Base-by-base conservation (phyloP, 1,140 invertebrate species). In the Bombus waltoni region DNA sequence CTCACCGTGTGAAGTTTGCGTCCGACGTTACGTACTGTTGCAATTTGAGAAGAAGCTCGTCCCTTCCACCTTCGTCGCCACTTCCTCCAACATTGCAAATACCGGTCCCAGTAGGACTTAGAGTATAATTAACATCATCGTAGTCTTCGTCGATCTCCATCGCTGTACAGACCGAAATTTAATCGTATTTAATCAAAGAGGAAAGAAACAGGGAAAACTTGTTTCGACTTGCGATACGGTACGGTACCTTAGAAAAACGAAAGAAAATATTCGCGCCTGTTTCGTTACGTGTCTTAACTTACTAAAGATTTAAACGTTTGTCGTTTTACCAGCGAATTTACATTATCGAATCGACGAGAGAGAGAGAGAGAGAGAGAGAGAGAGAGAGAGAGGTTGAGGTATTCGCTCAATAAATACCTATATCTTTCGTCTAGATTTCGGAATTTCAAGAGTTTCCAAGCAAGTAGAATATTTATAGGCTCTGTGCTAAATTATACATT, bases 1-100 rank as follows among this genome's bases (percentile, higher is more conserved):
- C 93, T 94, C 86, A 94, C 94, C 94, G 88, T 84, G 92, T 91
- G 90, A 89, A 92, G 83, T 74, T 76, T 28, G 87, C 89, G 35
- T 92, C 87, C 83, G 90, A 91, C 18, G 83, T 81, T 18, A 90
- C 90, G 57, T 92, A 88, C 42, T 90, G 91, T 66, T 92, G 90
- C 62, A 94, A 85, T 92, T 86, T 71, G 89, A 68, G 88, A 80
- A 92, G 79, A 44, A 90, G 77, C 66, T 93, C 89, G 81, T 91
- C 92, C 88, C 89, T 86, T 80, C 87, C 91, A 22, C 87, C 91
- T 70, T 90, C 90, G 82, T 93, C 89, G 40, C 85, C 88, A 18
- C 85, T 86, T 79, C 66, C 85, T 42, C 65, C 85, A 44, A 71
- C 47, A 42, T 66, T 68, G 74, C 88, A 87, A 40, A 71, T 62